phyloP scores from a whole-genome alignment of 2,797 vertebrate genomes.

The Sternarchorhynchus goeldii region DNA sequence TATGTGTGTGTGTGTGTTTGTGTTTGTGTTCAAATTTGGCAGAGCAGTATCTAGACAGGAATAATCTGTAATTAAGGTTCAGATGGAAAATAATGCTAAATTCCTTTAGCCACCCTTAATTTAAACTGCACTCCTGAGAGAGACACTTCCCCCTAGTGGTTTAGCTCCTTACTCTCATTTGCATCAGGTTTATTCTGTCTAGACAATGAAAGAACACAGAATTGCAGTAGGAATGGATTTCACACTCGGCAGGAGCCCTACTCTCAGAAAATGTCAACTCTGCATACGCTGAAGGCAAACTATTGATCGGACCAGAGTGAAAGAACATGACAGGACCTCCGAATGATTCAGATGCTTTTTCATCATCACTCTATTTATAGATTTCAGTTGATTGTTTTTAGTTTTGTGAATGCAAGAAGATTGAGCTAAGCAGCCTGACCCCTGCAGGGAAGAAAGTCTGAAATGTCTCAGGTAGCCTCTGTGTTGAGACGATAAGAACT shows the following conservation, averaged over 20 bases:
- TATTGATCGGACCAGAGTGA: constrained; percentile 49
- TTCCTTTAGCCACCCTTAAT: constrained; percentile 34
- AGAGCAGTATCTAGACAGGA: background rate
- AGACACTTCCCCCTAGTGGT: constrained; percentile 34
- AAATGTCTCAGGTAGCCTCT: constrained; percentile 42
- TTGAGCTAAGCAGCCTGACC: constrained; percentile 42
- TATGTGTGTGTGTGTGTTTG: background rate
- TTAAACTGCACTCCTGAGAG: constrained; percentile 37
- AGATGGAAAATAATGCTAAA: constrained; percentile 28
- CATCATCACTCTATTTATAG: constrained; percentile 67
- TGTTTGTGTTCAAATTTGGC: background rate
- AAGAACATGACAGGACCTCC: constrained; percentile 24
- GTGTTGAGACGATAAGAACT: constrained; percentile 47
- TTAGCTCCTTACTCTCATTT: constrained; percentile 42
- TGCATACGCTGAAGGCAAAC: constrained; percentile 40
- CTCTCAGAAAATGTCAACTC: constrained; percentile 47
- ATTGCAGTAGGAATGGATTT: constrained; percentile 41
- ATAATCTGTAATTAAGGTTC: constrained; percentile 39
- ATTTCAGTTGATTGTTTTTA: constrained; percentile 76
- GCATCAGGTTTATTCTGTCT: constrained; percentile 50
- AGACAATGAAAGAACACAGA: constrained; percentile 50
- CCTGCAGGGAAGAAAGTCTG: constrained; percentile 45
- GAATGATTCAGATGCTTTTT: constrained; percentile 58
- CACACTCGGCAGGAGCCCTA: constrained; percentile 38
- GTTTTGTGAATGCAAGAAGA: constrained; percentile 62